Evolutionary conservation across 2,797 vertebrate genomes (phyloP), one percentile per base, ranked within the genome.

Genomic region (Halcyon badia): DNA sequence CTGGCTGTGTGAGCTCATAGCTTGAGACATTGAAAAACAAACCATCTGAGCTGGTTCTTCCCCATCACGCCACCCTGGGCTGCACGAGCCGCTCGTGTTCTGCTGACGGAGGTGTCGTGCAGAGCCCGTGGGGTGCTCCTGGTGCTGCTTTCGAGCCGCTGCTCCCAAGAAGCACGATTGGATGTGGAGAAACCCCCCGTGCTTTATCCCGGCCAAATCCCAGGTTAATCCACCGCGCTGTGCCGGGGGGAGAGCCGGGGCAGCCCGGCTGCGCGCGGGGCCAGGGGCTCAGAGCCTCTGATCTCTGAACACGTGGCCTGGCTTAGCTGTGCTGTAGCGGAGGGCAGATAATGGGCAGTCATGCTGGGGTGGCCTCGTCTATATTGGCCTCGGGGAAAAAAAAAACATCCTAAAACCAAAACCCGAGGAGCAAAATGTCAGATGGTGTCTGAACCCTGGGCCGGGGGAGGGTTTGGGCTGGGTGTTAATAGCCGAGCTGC

Each of bases 131-230:
- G 56, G 92, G 42, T 75, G 25, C 56, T 89, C 41, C 61, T 33
- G 17, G 4, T 46, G 5, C 44, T 75, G 65, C 57, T 88, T 3
- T 31, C 13, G 61, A 33, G 79, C 28, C 30, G 71, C 25, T 17
- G 87, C 49, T 83, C 3, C 2, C 37, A 18, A 2, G 70, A 68
- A 71, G 70, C 6, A 1, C 0, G 3, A 5, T 6, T 31, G 48
- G 73, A 61, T 44, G 30, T 1, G 1, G 62, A 78, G 77, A 44
- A 69, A 44, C 1, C 8, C 8, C 35, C 69, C 12, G 41, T 6
- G 9, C 79, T 89, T 87, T 56, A 72, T 79, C 83, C 83, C 41
- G 54, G 51, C 52, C 64, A 82, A 62, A 94, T 94, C 88, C 82
- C 1, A 0, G 1, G 39, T 31, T 94, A 95, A 92, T 96, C 90